Percentiles rank a stretch among this genome's conserved stretches.
phyloP scores from a whole-genome alignment of 2,888 invertebrate genomes.

The Andrena trimmerana region DNA sequence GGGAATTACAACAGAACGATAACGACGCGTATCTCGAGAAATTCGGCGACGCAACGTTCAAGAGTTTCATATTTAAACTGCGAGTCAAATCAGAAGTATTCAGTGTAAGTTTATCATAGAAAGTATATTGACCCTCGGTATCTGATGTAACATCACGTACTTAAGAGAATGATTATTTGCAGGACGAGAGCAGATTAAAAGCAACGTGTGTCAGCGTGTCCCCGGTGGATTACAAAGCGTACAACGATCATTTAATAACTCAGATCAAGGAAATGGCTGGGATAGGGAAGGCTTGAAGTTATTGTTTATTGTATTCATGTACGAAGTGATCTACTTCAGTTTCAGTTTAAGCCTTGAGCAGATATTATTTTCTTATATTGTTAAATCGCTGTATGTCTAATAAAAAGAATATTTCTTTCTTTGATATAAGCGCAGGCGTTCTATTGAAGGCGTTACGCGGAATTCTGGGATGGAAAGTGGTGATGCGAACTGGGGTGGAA shows the following conservation, averaged over 20 bases:
- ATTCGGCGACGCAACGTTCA: slow-evolving; percentile 92
- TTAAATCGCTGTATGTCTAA: neutral
- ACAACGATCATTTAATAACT: slow-evolving; percentile 90
- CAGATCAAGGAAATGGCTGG: slow-evolving; percentile 89
- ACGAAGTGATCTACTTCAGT: neutral
- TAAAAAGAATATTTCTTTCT: slow-evolving; percentile 8
- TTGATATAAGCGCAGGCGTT: neutral
- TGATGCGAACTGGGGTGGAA: no score
- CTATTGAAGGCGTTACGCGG: no score
- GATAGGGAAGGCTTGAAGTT: slow-evolving; percentile 82
- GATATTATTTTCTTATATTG: slow-evolving; percentile 16
- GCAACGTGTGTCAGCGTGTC: slow-evolving; percentile 90
- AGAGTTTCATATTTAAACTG: slow-evolving; percentile 92
- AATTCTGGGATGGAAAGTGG: no score
- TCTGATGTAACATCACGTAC: neutral
- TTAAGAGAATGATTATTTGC: slow-evolving; percentile 74
- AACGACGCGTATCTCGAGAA: slow-evolving; percentile 89
- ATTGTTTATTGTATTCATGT: neutral
- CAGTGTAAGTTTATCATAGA: slow-evolving; percentile 89
- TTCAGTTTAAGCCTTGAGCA: neutral
- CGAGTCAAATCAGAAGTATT: slow-evolving; percentile 96
- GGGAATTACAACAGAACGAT: slow-evolving; percentile 90
- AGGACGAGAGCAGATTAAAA: slow-evolving; percentile 94
- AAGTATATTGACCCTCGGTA: neutral
- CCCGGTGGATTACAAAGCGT: slow-evolving; percentile 92